These are phyloP conservation scores for Macrosteles quadrilineatus DNA, from an alignment of 1,140 invertebrate species.

Conservation along the genomic window DNA sequence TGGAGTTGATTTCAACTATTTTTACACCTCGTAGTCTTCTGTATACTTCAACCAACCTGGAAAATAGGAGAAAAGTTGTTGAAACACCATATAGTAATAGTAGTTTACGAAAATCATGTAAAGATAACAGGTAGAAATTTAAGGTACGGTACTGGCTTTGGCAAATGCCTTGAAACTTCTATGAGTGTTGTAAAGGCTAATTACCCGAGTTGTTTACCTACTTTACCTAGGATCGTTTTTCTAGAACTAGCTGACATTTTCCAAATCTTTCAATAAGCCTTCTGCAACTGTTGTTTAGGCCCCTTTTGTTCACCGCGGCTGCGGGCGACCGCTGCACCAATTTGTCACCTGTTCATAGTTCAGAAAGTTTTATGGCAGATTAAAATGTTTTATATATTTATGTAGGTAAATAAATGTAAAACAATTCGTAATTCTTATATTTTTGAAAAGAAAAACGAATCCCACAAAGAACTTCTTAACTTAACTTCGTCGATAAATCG, in stretches of 20 bases:
- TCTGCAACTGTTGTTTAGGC: no score
- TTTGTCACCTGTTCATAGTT: no score
- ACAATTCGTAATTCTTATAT: neutral
- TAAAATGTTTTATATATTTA: no score
- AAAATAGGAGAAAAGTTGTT: neutral
- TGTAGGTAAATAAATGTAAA: neutral
- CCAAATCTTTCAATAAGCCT: no score
- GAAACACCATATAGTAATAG: neutral
- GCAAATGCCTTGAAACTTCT: no score
- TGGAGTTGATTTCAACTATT: constrained; percentile 2
- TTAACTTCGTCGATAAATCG: no score
- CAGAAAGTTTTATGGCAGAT: neutral
- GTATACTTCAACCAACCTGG: constrained; percentile 14
- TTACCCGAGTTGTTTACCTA: neutral
- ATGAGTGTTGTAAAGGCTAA: no score
- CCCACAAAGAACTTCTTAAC: no score
- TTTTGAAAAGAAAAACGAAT: neutral
- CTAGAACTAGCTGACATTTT: neutral
- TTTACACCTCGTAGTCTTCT: constrained; percentile 5
- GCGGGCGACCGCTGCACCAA: no score
- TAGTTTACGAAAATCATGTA: neutral
- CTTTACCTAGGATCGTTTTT: neutral
- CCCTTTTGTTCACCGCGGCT: no score
- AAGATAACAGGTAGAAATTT: neutral
- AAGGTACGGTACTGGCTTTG: neutral